Evolutionary conservation across 2,113 vertebrate genomes (phyloP).

Genomic region (Pristiophorus japonicus): DNA sequence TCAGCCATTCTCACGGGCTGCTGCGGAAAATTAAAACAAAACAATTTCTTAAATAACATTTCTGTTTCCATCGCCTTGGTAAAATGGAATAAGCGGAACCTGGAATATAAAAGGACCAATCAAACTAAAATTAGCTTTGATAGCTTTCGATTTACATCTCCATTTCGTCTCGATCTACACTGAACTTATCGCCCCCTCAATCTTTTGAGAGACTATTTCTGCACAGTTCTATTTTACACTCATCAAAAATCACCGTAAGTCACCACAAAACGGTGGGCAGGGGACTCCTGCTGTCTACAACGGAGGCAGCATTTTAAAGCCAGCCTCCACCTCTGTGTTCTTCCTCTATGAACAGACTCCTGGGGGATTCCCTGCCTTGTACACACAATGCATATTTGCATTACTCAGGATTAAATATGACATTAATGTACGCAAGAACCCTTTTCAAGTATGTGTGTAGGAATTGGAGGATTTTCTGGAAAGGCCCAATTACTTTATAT

Average conservation of each 20-base stretch:
- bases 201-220: not conserved
- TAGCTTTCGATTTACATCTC: not conserved
- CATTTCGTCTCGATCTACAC: not conserved
- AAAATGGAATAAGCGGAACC: not conserved
- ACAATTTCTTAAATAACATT: not conserved
- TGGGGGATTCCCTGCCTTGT: not conserved
- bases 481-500: too few species aligned
- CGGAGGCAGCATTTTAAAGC: not conserved
- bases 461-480: too few species aligned
- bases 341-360: not conserved
- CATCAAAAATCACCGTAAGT: not conserved
- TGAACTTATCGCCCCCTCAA: not conserved
- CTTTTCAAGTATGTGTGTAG: too few species aligned
- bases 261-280: not conserved
- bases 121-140: not conserved
- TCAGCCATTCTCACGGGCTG: slow-evolving; percentile 75
- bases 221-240: not conserved
- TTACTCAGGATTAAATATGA: not conserved
- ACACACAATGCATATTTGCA: not conserved
- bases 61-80: not conserved
- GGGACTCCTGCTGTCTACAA: not conserved
- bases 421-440: not conserved
- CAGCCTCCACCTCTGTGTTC: not conserved
- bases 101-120: not conserved
- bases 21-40: slow-evolving; percentile 44